Evolutionary conservation across 1,140 invertebrate genomes (phyloP).

Genomic region (Papilio helenus): DNA sequence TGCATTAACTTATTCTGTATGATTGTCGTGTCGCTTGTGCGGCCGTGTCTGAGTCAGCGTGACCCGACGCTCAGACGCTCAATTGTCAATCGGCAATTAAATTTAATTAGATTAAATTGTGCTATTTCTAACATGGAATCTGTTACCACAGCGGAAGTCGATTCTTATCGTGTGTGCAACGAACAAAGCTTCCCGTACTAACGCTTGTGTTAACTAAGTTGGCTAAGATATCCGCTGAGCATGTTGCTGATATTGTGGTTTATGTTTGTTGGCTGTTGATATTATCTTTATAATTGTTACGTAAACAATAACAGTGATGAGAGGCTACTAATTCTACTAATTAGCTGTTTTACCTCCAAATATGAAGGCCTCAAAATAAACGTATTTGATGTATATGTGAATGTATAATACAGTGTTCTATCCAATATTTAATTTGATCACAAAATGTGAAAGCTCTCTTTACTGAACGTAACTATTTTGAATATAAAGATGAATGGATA

Average conservation of each 20-base stretch:
- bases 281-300: conserved; percentile 16
- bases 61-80: conserved; percentile 64
- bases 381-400: too few relatives aligned
- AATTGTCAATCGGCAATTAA: conserved; percentile 79
- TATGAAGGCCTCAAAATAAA: not conserved
- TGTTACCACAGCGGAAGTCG: conserved; percentile 60
- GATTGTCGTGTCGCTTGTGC: conserved; percentile 52
- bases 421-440: too few relatives aligned
- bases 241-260: conserved; percentile 36
- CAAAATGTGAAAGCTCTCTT: too few relatives aligned
- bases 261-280: not conserved
- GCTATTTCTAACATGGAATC: conserved; percentile 72
- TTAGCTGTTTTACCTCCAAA: conserved; percentile 2
- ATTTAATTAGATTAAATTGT: conserved; percentile 78
- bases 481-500: too few relatives aligned
- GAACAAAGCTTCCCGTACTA: conserved; percentile 50
- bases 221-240: conserved; percentile 31
- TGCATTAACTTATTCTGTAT: conserved; percentile 64
- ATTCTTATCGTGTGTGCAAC: conserved; percentile 67
- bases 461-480: too few relatives aligned
- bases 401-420: too few relatives aligned
- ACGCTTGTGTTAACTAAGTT: not conserved
- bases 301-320: not conserved
- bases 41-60: conserved; percentile 60
- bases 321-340: not conserved